These are phyloP conservation scores for Drosophila navojoa DNA, from an alignment of 1,140 invertebrate genomes.

Conservation along the genomic window DNA sequence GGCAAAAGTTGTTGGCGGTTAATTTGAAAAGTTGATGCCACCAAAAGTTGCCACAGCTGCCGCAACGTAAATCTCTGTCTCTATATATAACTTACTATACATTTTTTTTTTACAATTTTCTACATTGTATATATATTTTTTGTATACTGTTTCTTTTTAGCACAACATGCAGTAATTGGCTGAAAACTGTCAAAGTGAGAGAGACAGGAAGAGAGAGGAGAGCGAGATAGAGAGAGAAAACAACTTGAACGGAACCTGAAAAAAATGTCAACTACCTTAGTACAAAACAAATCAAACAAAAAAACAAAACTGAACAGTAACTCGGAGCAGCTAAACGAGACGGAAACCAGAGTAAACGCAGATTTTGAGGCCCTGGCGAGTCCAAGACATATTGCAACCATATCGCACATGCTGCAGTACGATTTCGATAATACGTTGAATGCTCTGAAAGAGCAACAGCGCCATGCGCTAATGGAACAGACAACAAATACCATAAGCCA, in stretches of 20 bases:
- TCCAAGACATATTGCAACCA: conserved; percentile 57
- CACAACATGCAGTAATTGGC: conserved; percentile 2
- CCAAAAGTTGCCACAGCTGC: conserved; percentile 22
- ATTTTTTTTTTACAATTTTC: background rate
- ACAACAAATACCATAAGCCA: background rate
- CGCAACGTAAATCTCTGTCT: background rate
- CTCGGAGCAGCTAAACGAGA: conserved; percentile 19
- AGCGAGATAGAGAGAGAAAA: background rate
- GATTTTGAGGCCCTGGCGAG: conserved; percentile 36
- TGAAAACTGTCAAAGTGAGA: conserved; percentile 2
- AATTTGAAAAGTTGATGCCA: conserved; percentile 45
- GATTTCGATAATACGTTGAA: conserved; percentile 83
- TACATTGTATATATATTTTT: background rate
- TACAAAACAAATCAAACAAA: conserved; percentile 51
- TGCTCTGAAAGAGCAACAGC: conserved; percentile 73
- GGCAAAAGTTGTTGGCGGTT: conserved; percentile 32
- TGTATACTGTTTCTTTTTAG: conserved; percentile 3
- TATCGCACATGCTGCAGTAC: conserved; percentile 80
- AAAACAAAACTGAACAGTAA: conserved; percentile 38
- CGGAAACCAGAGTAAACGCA: background rate
- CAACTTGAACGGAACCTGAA: conserved; percentile 32
- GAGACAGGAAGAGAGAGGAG: background rate
- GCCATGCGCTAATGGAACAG: conserved; percentile 48
- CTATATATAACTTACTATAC: background rate
- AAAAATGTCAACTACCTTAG: conserved; percentile 63